phyloP scores from a whole-genome alignment of 2,888 invertebrate species.

The Serripes groenlandicus region DNA sequence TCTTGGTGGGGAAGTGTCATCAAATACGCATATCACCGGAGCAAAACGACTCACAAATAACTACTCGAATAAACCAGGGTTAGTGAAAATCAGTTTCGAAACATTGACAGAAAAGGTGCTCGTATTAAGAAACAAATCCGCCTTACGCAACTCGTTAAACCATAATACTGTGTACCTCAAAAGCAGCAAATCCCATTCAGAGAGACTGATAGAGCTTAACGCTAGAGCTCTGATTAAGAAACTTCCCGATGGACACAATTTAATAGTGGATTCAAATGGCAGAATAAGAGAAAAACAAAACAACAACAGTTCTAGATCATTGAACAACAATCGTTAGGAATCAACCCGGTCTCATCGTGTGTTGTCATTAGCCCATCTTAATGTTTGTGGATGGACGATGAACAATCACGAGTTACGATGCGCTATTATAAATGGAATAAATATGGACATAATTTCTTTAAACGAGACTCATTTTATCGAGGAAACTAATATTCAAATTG shows the following conservation, averaged over 20 bases:
- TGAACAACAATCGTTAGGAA: too few species aligned
- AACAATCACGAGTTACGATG: too few species aligned
- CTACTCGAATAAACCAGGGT: not conserved
- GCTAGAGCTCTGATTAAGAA: constrained; percentile 40
- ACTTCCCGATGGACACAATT: constrained; percentile 32
- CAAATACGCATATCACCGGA: not conserved
- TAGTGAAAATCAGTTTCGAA: constrained; percentile 42
- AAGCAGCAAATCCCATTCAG: too few species aligned
- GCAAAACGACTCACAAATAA: not conserved
- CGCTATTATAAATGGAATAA: too few species aligned
- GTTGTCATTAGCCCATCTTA: too few species aligned
- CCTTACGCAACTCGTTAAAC: not conserved
- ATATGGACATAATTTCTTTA: too few species aligned
- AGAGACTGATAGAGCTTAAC: constrained; percentile 43
- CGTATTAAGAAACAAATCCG: constrained; percentile 34
- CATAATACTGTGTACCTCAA: constrained; percentile 30
- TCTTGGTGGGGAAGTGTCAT: constrained; percentile 14
- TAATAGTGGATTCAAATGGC: constrained; percentile 34
- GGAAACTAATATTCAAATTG: too few species aligned
- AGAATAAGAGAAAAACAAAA: constrained; percentile 22
- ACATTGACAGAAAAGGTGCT: constrained; percentile 20
- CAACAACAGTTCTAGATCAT: not conserved
- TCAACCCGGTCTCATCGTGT: too few species aligned
- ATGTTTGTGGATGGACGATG: too few species aligned
- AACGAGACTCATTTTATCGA: too few species aligned